phyloP scores from a whole-genome alignment of 2,888 invertebrate genomes.

The Drosophila affinis region DNA sequence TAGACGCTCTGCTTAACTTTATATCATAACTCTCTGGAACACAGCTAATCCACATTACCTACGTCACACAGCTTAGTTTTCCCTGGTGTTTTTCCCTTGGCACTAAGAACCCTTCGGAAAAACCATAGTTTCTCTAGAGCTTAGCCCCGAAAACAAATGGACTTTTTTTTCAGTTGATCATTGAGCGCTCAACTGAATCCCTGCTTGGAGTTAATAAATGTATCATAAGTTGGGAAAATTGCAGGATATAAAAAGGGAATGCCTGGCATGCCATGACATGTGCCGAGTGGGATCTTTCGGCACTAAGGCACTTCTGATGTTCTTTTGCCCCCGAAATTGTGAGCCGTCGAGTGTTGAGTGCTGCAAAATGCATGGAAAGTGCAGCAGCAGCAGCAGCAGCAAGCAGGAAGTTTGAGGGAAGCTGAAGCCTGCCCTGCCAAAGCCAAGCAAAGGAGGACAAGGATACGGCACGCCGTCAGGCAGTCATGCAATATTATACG shows the following conservation, averaged over 20 bases:
- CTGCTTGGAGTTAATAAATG: conserved; percentile 52
- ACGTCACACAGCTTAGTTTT: neutral
- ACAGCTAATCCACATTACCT: neutral
- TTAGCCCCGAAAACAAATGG: conserved; percentile 38
- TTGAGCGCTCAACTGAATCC: conserved; percentile 44
- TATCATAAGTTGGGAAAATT: conserved; percentile 34
- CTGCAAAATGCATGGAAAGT: conserved; percentile 53
- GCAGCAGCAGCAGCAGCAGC: conserved; percentile 35
- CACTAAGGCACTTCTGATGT: conserved; percentile 29
- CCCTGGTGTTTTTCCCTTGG: conserved; percentile 21
- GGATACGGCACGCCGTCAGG: conserved; percentile 25
- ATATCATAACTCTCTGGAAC: neutral
- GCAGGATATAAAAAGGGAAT: conserved; percentile 24
- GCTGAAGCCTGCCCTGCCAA: conserved; percentile 19
- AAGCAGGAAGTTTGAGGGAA: conserved; percentile 36
- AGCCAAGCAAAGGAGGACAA: conserved; percentile 48
- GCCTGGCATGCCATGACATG: conserved; percentile 24
- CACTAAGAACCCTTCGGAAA: conserved; percentile 6
- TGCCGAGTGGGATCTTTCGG: conserved; percentile 18
- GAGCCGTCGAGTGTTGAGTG: conserved; percentile 19
- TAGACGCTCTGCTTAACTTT: too few species aligned
- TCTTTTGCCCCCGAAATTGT: conserved; percentile 15
- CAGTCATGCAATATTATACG: conserved; percentile 33
- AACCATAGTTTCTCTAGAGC: conserved; percentile 13
- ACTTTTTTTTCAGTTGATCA: conserved; percentile 50